phyloP scores from a whole-genome alignment of 2,113 vertebrate genomes.

The Colossoma macropomum region DNA sequence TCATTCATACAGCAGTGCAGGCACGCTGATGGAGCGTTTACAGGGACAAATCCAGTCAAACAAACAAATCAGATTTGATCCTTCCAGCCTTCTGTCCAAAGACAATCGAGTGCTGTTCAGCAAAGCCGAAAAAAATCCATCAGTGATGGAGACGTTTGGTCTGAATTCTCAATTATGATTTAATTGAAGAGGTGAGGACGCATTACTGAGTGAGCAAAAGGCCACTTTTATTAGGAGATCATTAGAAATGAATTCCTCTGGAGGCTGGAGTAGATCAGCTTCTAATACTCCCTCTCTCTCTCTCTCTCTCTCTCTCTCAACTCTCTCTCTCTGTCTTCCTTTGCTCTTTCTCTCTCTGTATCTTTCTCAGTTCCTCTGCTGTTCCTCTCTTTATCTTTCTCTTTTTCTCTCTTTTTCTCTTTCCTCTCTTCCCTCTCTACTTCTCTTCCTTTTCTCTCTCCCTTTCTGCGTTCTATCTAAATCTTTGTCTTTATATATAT shows the following conservation, averaged over 20 bases:
- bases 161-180: neutral
- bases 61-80: too few relatives aligned
- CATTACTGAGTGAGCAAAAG: slow-evolving; percentile 56
- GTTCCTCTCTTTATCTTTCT: neutral
- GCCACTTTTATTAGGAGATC: slow-evolving; percentile 69
- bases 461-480: neutral
- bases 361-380: neutral
- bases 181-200: slow-evolving; percentile 34
- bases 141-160: neutral
- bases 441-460: neutral
- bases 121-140: too few relatives aligned
- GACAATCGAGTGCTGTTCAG: too few relatives aligned
- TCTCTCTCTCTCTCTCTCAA: neutral
- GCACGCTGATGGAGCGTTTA: too few relatives aligned
- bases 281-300: slow-evolving; percentile 36
- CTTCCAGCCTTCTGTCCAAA: too few relatives aligned
- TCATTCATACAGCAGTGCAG: too few relatives aligned
- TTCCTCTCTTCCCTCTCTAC: neutral
- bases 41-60: too few relatives aligned
- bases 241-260: slow-evolving; percentile 67
- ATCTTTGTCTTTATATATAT: too few relatives aligned
- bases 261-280: slow-evolving; percentile 60
- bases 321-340: too few relatives aligned
- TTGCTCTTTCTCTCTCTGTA: neutral
- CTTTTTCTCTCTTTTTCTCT: neutral